A percentile compares a stretch with the other conserved stretches of the same genome.
These are phyloP conservation scores for Xiphophorus couchianus DNA, from an alignment of 2,113 vertebrate species.

Conservation along the genomic window DNA sequence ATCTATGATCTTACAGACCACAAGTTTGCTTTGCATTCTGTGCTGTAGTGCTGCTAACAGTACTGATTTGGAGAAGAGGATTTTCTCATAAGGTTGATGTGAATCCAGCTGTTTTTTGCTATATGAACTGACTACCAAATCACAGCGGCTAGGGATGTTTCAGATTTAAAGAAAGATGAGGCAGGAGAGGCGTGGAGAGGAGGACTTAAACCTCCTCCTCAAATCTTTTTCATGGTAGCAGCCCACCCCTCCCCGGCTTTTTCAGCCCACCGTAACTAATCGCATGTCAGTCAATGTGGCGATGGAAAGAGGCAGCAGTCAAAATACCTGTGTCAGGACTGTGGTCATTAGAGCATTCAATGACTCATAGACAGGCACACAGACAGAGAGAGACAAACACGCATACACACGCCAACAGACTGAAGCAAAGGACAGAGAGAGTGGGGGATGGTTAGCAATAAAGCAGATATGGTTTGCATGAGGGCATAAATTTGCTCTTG, in stretches of 20 bases:
- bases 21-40: conserved; percentile 26
- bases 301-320: conserved; percentile 75
- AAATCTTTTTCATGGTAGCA: conserved; percentile 53
- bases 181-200: conserved; percentile 25
- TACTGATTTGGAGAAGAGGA: conserved; percentile 41
- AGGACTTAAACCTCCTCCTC: conserved; percentile 43
- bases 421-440: conserved; percentile 34
- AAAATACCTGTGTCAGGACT: conserved; percentile 75
- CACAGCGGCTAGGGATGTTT: conserved; percentile 47
- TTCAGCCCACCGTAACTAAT: conserved; percentile 69
- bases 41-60: conserved; percentile 31
- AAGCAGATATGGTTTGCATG: conserved; percentile 57
- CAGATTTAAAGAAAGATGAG: conserved; percentile 56
- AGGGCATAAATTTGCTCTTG: conserved; percentile 30
- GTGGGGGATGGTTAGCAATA: conserved; percentile 59
- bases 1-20: background rate
- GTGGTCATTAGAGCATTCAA: conserved; percentile 73
- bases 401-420: conserved; percentile 11
- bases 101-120: conserved; percentile 53
- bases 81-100: conserved; percentile 41
- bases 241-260: conserved; percentile 46
- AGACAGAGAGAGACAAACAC: conserved; percentile 29
- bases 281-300: conserved; percentile 72
- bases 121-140: conserved; percentile 46
- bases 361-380: conserved; percentile 45